phyloP scores from a whole-genome alignment of 2,888 invertebrate species.

The Epistrophe grossulariae region DNA sequence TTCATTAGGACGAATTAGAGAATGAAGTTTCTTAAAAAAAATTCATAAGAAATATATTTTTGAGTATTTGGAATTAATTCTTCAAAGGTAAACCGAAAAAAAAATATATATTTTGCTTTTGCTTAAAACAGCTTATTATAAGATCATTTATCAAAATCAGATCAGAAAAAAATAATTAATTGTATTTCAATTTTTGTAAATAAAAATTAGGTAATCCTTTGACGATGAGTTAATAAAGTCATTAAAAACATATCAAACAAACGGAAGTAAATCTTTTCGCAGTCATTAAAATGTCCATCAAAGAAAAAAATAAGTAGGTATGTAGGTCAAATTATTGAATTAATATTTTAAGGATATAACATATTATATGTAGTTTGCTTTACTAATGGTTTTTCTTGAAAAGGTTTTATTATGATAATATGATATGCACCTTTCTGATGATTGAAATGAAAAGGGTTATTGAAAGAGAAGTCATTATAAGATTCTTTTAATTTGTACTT shows the following conservation, averaged over 20 bases:
- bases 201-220: conserved; percentile 8
- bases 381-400: not conserved
- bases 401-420: no score
- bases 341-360: not conserved
- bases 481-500: not conserved
- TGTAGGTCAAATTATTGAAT: not conserved
- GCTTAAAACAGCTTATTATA: conserved; percentile 52
- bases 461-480: not conserved
- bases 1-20: conserved; percentile 2
- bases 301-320: conserved; percentile 5
- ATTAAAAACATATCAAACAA: conserved; percentile 37
- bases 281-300: conserved; percentile 17
- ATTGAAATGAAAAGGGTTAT: not conserved
- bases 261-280: conserved; percentile 9
- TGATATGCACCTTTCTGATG: not conserved
- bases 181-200: not conserved
- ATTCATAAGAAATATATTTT: conserved; percentile 33
- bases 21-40: not conserved
- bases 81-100: conserved; percentile 33
- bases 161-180: conserved; percentile 16
- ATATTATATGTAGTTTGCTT: conserved; percentile 6
- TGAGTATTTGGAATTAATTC: not conserved
- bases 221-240: conserved; percentile 36
- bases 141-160: conserved; percentile 49
- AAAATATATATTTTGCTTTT: not conserved